Base-by-base conservation (phyloP, 2,797 vertebrate genomes). In the Clarias laeviceps region DNA sequence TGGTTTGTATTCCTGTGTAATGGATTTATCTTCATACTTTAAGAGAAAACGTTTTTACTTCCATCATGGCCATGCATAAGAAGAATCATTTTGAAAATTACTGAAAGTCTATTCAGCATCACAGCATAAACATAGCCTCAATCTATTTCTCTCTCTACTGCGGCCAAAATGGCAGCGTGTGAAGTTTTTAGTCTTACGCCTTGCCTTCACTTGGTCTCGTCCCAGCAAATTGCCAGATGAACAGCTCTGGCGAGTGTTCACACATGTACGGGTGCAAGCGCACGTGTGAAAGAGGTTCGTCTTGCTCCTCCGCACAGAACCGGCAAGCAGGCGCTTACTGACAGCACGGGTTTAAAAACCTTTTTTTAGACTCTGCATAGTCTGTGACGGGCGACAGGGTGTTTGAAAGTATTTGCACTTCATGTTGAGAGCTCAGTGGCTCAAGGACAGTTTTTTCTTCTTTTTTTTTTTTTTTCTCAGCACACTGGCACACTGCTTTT, bases 391-490 rank as follows among this genome's bases (percentile, higher is more conserved):
- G 54, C 45, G 20, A 64, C 74, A 37, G 77, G 69, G 45, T 34
- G 69, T 84, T 69, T 68, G 34, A 85, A 84, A 86, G 40, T 37
- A 80, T 81, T 64, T 82, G 45, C 57, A 12, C 80, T 76, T 84
- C 68, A 69, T 59, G 59, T 65, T 40, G 82, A 54, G 68, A 76
- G 29, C 85, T 82, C 85, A 82, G 84, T 61, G 80, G 62, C 72
- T 83, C 34, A 72, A 45, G 56, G 56, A 45, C 32, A 62, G 50
- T 14, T 54, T 54, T 54, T 50, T n/a, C n/a, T 50, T 12, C 2
- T 14, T 11, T 45, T 11, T 8, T 40, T 11, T 45, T 73, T 73
- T 80, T 62, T 80, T 65, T 50, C 61, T 22, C 2, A 32, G 62
- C 37, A 45, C 24, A 6, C 24, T 14, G 34, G 11, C 56, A 73